These are phyloP conservation scores for Pitangus sulphuratus DNA, from an alignment of 2,797 vertebrate genomes.

Conservation along the genomic window DNA sequence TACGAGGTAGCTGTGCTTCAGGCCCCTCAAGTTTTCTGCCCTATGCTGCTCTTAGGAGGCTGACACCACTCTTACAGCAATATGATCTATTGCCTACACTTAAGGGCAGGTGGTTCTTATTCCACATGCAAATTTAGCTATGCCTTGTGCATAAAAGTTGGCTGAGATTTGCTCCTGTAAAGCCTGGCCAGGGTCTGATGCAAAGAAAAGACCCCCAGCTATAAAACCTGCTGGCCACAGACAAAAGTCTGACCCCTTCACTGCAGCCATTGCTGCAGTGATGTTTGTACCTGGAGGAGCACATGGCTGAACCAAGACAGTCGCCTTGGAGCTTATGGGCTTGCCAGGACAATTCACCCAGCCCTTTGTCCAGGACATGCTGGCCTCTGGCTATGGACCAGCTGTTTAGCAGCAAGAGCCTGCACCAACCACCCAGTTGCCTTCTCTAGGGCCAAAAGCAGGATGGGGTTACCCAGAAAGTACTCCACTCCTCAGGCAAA, in stretches of 20 bases:
- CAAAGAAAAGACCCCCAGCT: neutral
- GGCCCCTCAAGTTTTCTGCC: neutral
- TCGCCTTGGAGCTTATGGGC: neutral
- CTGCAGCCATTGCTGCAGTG: neutral
- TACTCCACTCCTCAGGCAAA: accelerated
- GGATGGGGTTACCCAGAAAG: neutral
- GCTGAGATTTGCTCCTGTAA: neutral
- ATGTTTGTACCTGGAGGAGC: neutral
- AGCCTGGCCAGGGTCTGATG: neutral
- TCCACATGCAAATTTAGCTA: neutral
- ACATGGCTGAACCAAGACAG: neutral
- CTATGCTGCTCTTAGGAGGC: neutral
- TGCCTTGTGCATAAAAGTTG: neutral
- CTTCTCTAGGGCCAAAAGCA: neutral
- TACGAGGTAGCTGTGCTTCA: neutral
- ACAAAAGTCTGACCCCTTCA: neutral
- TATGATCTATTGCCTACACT: accelerated
- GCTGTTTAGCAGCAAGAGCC: neutral
- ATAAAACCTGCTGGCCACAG: neutral
- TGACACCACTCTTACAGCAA: neutral
- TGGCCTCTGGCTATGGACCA: neutral
- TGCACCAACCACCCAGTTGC: neutral
- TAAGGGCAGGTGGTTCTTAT: neutral
- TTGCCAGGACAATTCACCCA: neutral
- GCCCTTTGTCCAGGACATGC: neutral